Base-by-base conservation (phyloP, 1,140 invertebrate species). In the Chelonus insularis region DNA sequence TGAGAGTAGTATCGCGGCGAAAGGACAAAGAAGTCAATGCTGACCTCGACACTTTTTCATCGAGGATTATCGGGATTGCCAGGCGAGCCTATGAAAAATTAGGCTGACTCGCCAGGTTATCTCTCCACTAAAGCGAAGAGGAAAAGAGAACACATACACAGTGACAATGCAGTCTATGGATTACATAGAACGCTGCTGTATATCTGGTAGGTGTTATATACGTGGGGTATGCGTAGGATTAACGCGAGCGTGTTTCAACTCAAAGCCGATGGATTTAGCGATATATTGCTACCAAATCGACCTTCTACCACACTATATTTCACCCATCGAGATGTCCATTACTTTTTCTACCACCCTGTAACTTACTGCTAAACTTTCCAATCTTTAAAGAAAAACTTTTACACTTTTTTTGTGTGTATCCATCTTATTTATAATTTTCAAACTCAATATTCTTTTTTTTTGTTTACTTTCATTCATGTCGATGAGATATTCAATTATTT, bases 41-140 rank as follows among this genome's bases (percentile, higher is more conserved):
- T 62, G 65, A 68, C 62, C 65, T 55, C 55, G 54, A 47, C 59
- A 63, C 54, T 67, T 67, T 68, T 62, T 68, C 67, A 67, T 68
- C 54, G 29, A 52, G 68, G 65, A 70, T 70, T 70, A 70, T 68
- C 67, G 56, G 51, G 64, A 61, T 54, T 43, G 45, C 54, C 11
- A 57, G 36, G 58, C 48, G 57, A 64, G 50, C 58, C 60, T 65
- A 63, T 70, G 64, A 70, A 68, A 70, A 70, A 68, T 70, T 68
- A 70, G 56, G 21, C 55, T 37, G 48, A 51, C 52, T 55, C 18
- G 52, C 34, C 34, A 20, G 14, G n/a, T 20, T n/a, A 25, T 59
- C 36, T 60, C 48, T 37, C 14, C 5, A 2, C 6, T 23, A 39
- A 11, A 34, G n/a, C 32, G 25, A 32, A 14, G 21, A 39, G 51